Evolutionary conservation across 35 echinoderm and acorn worm species (phyloP).

Genomic region (Ophioderma brevispina): DNA sequence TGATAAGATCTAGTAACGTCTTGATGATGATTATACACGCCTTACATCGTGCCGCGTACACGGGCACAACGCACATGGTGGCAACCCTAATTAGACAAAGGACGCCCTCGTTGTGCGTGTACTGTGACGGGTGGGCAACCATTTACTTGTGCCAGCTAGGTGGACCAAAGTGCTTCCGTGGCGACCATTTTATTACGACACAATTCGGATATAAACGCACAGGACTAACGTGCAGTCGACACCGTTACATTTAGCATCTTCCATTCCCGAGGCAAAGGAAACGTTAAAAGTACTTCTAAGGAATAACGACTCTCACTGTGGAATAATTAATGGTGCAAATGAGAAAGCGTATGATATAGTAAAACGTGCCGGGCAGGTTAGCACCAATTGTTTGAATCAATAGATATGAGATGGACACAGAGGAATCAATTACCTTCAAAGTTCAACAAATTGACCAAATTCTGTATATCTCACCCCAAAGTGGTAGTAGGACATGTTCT

Average conservation of each 20-base stretch:
- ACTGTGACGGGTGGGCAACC: slow-evolving; percentile 87
- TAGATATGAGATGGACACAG: neutral
- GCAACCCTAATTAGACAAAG: slow-evolving; percentile 52
- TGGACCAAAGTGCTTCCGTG: slow-evolving; percentile 91
- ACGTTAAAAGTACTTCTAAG: slow-evolving; percentile 66
- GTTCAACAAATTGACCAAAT: slow-evolving; percentile 2
- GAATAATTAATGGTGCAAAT: slow-evolving; percentile 56
- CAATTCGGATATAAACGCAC: slow-evolving; percentile 77
- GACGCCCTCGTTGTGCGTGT: slow-evolving; percentile 54
- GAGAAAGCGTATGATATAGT: slow-evolving; percentile 90
- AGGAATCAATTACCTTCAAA: neutral
- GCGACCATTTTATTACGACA: slow-evolving; percentile 76
- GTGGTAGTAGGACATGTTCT: too few species aligned
- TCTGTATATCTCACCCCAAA: too few species aligned
- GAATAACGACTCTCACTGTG: slow-evolving; percentile 69
- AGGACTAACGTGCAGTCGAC: slow-evolving; percentile 90
- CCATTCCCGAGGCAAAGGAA: slow-evolving; percentile 76
- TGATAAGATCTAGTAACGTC: slow-evolving; percentile 46
- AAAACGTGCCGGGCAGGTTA: slow-evolving; percentile 59
- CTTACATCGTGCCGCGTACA: slow-evolving; percentile 94
- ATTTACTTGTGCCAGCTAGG: slow-evolving; percentile 77
- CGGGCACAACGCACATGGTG: slow-evolving; percentile 68
- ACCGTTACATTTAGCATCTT: slow-evolving; percentile 82
- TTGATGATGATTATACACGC: slow-evolving; percentile 92
- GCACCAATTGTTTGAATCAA: slow-evolving; percentile 77